A percentile compares a stretch with the other conserved stretches of the same genome.
Evolutionary conservation across 2,797 vertebrate species (phyloP).

Genomic region (Gorsachius magnificus): DNA sequence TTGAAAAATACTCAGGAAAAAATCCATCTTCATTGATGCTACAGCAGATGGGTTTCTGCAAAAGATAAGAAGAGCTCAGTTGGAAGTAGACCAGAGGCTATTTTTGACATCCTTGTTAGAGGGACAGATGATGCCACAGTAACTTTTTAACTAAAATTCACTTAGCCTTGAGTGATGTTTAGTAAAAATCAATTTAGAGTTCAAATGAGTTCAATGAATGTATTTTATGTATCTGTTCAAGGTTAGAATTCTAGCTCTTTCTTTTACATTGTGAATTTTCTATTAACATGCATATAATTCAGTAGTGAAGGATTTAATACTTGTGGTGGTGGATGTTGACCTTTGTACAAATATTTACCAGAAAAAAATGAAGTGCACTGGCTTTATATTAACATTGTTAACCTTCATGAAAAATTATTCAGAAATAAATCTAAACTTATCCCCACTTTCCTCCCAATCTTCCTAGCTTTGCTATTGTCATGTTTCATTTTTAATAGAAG

Average conservation of each 20-base stretch:
- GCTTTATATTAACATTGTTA: background rate
- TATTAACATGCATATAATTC: background rate
- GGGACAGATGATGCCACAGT: constrained; percentile 84
- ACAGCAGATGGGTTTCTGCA: constrained; percentile 59
- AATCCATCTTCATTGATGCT: constrained; percentile 40
- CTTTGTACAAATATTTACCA: background rate
- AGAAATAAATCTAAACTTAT: background rate
- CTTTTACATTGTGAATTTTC: background rate
- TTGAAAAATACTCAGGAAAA: constrained; percentile 36
- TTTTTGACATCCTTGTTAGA: constrained; percentile 83
- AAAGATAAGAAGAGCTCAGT: constrained; percentile 71
- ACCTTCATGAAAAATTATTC: background rate
- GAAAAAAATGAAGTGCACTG: background rate
- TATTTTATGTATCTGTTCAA: constrained; percentile 27
- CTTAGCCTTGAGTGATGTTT: constrained; percentile 57
- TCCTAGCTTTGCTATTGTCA: background rate
- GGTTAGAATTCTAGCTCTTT: constrained; percentile 17
- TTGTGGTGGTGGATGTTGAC: background rate
- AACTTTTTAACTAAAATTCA: constrained; percentile 74
- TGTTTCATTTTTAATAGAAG: background rate
- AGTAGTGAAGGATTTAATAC: background rate
- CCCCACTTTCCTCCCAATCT: background rate
- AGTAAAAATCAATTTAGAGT: constrained; percentile 66
- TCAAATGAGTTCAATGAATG: constrained; percentile 57
- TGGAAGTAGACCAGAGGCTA: constrained; percentile 82